Evolutionary conservation across 1,140 invertebrate species (phyloP).

Genomic region (Triops longicaudatus): DNA sequence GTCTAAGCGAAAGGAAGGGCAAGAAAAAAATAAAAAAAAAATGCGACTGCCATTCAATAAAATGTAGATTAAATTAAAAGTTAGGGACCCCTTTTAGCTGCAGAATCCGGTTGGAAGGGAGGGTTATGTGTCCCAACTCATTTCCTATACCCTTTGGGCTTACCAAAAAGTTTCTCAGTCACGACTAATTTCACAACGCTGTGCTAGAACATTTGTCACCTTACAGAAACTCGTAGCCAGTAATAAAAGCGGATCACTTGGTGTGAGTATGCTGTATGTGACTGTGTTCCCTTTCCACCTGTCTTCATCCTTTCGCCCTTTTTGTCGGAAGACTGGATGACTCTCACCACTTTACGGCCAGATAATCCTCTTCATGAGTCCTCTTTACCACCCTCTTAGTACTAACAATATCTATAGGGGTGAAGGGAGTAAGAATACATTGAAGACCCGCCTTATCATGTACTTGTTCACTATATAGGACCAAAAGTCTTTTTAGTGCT

Average conservation of each 20-base stretch:
- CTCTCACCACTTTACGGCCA: background rate
- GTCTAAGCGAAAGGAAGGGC: no score
- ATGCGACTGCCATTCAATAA: background rate
- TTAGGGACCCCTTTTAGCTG: background rate
- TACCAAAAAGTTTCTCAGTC: background rate
- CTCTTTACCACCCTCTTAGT: no score
- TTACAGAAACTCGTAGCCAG: background rate
- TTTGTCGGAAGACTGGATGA: background rate
- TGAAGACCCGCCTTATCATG: no score
- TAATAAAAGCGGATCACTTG: background rate
- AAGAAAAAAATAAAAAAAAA: background rate
- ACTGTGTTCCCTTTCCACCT: background rate
- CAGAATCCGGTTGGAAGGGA: background rate
- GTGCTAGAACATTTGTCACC: background rate
- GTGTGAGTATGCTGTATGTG: background rate
- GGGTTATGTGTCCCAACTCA: background rate
- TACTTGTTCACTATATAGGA: no score
- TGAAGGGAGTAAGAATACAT: no score
- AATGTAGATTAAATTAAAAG: background rate
- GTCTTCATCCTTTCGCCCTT: background rate
- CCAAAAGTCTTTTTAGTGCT: no score
- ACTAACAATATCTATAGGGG: no score
- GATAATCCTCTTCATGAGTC: background rate
- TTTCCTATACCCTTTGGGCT: background rate
- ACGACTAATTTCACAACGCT: background rate